Conservation (phyloP, 2,113 vertebrate species). For the Indri indri region DNA sequence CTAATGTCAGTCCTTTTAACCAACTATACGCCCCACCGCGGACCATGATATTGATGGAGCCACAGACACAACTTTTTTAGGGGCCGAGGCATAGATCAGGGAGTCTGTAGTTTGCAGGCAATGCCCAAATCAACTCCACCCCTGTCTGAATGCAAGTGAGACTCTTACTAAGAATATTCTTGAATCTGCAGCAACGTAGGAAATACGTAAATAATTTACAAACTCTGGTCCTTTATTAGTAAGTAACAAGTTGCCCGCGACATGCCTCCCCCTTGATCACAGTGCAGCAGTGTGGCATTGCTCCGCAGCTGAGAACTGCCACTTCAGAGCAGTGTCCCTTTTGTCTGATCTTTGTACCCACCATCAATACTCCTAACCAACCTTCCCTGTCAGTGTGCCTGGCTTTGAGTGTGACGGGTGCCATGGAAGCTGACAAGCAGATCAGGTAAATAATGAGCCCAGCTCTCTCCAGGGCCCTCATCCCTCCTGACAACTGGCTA, state of each 20-base stretch:
- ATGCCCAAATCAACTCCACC: background rate
- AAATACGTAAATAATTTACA: background rate
- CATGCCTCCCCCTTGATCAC: background rate
- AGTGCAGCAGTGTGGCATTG: background rate
- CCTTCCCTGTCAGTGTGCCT: background rate
- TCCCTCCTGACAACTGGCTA: background rate
- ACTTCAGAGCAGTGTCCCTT: background rate
- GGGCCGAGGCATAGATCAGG: background rate
- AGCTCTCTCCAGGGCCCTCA: background rate
- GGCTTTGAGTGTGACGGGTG: slow-evolving; percentile 39
- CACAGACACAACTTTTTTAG: background rate
- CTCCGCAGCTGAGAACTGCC: background rate
- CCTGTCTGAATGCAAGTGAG: background rate
- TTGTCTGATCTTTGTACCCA: background rate
- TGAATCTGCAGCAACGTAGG: background rate
- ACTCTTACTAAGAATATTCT: background rate
- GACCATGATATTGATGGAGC: background rate
- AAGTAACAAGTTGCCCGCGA: background rate
- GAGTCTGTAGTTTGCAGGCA: background rate
- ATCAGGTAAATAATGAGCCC: slow-evolving; percentile 55
- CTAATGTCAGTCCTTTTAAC: background rate
- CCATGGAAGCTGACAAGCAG: slow-evolving; percentile 31
- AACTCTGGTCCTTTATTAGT: background rate
- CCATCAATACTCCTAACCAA: slow-evolving; percentile 4
- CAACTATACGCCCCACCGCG: accelerated